Evolutionary conservation across 2,113 vertebrate species (phyloP).

Genomic region (Tachuris rubrigastra): DNA sequence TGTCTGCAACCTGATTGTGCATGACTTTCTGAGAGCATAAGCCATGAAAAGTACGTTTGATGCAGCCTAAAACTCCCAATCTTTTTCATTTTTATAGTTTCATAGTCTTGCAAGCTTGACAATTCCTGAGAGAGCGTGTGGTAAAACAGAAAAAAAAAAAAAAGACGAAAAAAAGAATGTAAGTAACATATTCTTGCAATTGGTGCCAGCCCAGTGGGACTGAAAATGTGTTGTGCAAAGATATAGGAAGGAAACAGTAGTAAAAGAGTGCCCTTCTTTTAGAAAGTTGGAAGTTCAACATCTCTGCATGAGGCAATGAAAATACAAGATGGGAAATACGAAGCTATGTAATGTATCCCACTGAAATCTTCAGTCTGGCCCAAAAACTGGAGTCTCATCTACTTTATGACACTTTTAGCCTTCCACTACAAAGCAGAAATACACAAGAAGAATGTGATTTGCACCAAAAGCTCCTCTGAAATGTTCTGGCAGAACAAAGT

Average conservation of each 20-base stretch:
- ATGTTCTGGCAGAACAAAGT: neutral
- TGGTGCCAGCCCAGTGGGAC: constrained; percentile 35
- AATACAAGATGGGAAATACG: neutral
- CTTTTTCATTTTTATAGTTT: constrained; percentile 40
- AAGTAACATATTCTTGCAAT: constrained; percentile 32
- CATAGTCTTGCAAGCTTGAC: constrained; percentile 32
- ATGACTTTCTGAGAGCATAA: constrained; percentile 39
- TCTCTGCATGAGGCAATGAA: neutral
- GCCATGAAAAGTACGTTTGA: constrained; percentile 42
- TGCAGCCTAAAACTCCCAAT: constrained; percentile 19
- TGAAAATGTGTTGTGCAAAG: constrained; percentile 20
- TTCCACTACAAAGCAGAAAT: neutral
- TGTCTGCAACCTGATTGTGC: constrained; percentile 55
- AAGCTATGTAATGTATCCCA: neutral
- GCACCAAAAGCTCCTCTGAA: neutral
- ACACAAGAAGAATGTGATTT: neutral
- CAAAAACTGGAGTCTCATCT: neutral
- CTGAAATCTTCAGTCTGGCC: neutral
- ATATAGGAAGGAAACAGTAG: neutral
- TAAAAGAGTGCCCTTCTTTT: neutral
- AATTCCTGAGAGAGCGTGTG: constrained; percentile 21
- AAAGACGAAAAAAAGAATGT: neutral
- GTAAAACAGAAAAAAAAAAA: constrained; percentile 6
- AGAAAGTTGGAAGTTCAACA: neutral
- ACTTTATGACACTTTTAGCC: neutral